Conservation (phyloP, 2,113 vertebrate genomes). For the Tetrao urogallus region DNA sequence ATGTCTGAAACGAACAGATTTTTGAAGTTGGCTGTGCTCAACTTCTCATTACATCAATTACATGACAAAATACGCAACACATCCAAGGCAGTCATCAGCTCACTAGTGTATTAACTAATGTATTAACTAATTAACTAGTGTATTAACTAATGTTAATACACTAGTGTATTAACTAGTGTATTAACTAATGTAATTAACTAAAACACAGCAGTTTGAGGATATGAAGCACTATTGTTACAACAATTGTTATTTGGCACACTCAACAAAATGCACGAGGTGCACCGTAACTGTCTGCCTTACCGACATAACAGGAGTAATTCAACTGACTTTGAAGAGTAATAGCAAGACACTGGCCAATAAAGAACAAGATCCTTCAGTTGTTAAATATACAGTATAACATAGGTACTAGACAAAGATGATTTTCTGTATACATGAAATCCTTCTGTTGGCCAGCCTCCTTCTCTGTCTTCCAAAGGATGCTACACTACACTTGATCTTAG, state of each 20-base stretch:
- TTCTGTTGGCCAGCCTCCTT: neutral
- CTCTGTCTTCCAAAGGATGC: neutral
- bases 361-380: neutral
- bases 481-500: too few species aligned
- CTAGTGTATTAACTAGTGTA: neutral
- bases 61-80: neutral
- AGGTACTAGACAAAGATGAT: neutral
- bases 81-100: neutral
- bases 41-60: neutral
- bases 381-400: neutral
- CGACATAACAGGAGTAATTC: neutral
- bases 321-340: neutral
- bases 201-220: neutral
- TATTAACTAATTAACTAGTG: conserved; percentile 15
- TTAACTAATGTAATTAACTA: too few species aligned
- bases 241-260: neutral
- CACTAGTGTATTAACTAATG: neutral
- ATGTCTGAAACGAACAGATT: neutral
- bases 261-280: neutral
- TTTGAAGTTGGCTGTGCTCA: neutral
- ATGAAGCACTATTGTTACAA: neutral
- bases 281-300: neutral
- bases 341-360: neutral
- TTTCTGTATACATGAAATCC: neutral
- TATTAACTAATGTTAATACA: conserved; percentile 19